These are phyloP conservation scores for Phrynocephalus vlangalii DNA, from an alignment of 2,797 vertebrate genomes.

Conservation along the genomic window DNA sequence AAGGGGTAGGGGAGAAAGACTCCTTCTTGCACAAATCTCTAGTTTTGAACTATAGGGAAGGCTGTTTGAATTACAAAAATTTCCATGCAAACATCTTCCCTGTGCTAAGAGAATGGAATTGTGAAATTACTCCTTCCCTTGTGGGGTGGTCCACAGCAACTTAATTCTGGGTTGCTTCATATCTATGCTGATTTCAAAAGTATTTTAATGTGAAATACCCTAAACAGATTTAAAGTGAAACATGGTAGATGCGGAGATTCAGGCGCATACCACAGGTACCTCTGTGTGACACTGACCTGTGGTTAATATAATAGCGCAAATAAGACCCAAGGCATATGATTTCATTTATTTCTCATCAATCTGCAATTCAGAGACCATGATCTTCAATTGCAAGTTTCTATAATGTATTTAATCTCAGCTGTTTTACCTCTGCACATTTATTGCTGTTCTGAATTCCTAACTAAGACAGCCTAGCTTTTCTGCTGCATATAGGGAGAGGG, in stretches of 20 bases:
- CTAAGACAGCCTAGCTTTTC: slow-evolving; percentile 1
- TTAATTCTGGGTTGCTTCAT: slow-evolving; percentile 13
- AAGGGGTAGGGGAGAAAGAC: neutral
- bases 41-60: slow-evolving; percentile 24
- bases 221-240: neutral
- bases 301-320: neutral
- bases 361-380: neutral
- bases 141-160: neutral
- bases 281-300: neutral
- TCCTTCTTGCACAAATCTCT: neutral
- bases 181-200: neutral
- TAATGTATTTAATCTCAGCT: slow-evolving; percentile 14
- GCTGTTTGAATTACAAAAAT: neutral
- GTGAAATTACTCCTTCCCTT: neutral
- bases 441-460: neutral
- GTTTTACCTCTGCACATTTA: neutral
- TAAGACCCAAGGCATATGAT: slow-evolving; percentile 6
- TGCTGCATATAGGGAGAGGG: neutral
- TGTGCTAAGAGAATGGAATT: neutral
- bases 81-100: slow-evolving; percentile 12
- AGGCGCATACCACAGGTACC: neutral
- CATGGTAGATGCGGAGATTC: neutral
- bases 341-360: slow-evolving; percentile 5
- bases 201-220: neutral
- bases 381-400: neutral